A percentile compares a stretch with the other conserved stretches of the same genome.
Conservation (phyloP, 1,140 invertebrate species). For the Solen grandis region DNA sequence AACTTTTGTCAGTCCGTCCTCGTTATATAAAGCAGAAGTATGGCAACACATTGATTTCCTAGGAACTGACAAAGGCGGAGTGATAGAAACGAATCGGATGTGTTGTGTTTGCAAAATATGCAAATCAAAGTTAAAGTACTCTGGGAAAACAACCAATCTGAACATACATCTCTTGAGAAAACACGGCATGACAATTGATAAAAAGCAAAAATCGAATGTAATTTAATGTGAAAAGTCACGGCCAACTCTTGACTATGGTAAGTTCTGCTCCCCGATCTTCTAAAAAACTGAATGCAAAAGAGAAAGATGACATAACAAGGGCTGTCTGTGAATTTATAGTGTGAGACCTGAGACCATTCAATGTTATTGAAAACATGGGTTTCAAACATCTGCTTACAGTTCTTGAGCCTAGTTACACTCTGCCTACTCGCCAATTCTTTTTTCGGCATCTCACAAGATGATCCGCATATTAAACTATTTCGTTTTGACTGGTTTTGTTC, state of each 20-base stretch:
- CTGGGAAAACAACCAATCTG: conserved; percentile 9
- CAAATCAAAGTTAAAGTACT: too few species aligned
- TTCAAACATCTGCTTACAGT: too few species aligned
- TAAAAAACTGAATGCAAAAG: too few species aligned
- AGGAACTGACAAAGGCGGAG: neutral
- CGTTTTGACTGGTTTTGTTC: too few species aligned
- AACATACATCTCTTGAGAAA: conserved; percentile 7
- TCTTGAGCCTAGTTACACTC: too few species aligned
- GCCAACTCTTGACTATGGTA: conserved; percentile 13
- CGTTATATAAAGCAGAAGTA: neutral
- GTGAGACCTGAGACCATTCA: conserved; percentile 2
- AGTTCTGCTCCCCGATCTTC: conserved; percentile 8
- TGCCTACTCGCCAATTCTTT: conserved; percentile 2
- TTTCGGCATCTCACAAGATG: too few species aligned
- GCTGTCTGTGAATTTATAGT: too few species aligned
- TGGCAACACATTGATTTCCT: neutral
- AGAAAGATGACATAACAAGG: too few species aligned
- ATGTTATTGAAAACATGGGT: neutral
- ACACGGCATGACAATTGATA: too few species aligned
- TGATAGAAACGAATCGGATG: neutral
- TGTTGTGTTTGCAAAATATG: conserved; percentile 6
- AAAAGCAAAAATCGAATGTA: too few species aligned
- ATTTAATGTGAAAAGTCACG: neutral
- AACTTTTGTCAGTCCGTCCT: too few species aligned
- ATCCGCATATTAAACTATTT: too few species aligned